Evolutionary conservation across 2,113 vertebrate species (phyloP).

Genomic region (Perognathus longimembris): DNA sequence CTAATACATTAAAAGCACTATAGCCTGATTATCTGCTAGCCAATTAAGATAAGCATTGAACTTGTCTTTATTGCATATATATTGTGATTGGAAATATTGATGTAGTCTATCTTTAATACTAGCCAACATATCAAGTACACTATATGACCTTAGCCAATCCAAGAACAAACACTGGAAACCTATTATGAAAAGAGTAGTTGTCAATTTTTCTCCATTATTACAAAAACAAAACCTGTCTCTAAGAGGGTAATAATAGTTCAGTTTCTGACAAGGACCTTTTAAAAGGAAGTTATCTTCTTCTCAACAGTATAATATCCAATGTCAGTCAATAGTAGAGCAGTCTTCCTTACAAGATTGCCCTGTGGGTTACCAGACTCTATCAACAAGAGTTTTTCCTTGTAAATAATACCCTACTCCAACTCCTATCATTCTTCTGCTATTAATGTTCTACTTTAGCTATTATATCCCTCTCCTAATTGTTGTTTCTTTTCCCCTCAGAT

Average conservation of each 20-base stretch:
- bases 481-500: background rate
- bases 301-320: background rate
- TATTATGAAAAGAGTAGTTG: slow-evolving; percentile 20
- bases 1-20: slow-evolving; percentile 87
- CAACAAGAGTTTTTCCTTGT: slow-evolving; percentile 60
- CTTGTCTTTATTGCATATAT: slow-evolving; percentile 88
- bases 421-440: background rate
- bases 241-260: background rate
- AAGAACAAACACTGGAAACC: slow-evolving; percentile 57
- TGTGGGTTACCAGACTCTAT: background rate
- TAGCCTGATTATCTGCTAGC: slow-evolving; percentile 88
- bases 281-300: slow-evolving; percentile 32
- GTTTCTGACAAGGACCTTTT: slow-evolving; percentile 29
- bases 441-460: background rate
- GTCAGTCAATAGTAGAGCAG: background rate
- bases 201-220: background rate
- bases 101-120: slow-evolving; percentile 79
- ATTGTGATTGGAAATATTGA: slow-evolving; percentile 88
- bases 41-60: slow-evolving; percentile 88
- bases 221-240: background rate
- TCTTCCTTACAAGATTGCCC: background rate
- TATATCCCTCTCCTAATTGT: background rate
- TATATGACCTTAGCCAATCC: slow-evolving; percentile 27
- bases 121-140: slow-evolving; percentile 74
- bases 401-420: background rate